Evolutionary conservation across 2,888 invertebrate genomes (phyloP), one percentile per base, ranked within the genome.

Genomic region (Polietes domitor): DNA sequence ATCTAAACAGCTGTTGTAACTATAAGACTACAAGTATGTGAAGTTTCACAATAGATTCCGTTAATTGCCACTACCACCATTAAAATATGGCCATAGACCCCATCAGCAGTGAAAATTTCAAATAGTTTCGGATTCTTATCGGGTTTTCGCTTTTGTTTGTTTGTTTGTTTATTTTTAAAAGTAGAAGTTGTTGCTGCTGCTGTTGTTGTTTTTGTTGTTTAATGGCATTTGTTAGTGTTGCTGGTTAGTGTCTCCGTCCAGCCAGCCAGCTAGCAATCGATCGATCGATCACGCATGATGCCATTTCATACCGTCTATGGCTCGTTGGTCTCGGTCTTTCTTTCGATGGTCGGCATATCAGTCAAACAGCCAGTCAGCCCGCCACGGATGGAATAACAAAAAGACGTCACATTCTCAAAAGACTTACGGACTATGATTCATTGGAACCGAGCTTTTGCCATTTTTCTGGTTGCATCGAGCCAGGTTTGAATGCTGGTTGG

Each of bases 211-310:
- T 19, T 10, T 21, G 12, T 65, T 53, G 5, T 6, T 32, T 65
- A 19, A 17, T 58, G 37, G 17, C 15, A 43, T 43, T 17, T 12
- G 41, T 9, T 37, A 10, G 4, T 32, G 32, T 32, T 32, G 32
- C 32, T 32, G 41, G 9, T 65, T 65, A 12, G 63, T 65, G 65
- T 65, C 65, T 19, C 41, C 65, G 21, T 19, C 41, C 65, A 53
- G 53, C 21, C 53, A 53, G 53, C 19, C 12, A 65, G 61, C 61
- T 28, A 19, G 19, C 65, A 41, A 65, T 37, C 65, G 37, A 65
- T 21, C 65, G 65, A 41, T 68, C 41, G 58, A 55, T 28, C 65
- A 55, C 50, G 65, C 63, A 72, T 74, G 72, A 75, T 77, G 77
- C 63, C 74, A 70, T 77, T 55, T 21, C 43, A 83, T 50, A 65